Evolutionary conservation across 1,140 invertebrate genomes (phyloP).

Genomic region (Radopholus similis): DNA sequence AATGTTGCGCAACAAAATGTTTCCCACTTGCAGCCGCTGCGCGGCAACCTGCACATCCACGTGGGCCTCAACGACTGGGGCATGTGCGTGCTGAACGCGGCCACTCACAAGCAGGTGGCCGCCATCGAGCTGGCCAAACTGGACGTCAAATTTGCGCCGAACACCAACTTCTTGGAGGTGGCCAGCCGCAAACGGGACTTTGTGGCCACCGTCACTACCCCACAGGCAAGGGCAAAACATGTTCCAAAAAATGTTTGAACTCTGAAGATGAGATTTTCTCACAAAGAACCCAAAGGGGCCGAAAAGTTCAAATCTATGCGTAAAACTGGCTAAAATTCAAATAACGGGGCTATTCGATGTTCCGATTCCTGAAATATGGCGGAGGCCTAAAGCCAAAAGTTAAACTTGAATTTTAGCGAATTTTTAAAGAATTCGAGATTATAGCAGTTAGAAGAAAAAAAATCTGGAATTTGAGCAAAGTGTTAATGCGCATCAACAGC

Average conservation of each 20-base stretch:
- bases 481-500: too few species aligned
- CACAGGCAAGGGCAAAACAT: conserved; percentile 9
- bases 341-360: too few species aligned
- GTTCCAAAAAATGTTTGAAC: neutral
- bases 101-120: conserved; percentile 37
- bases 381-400: too few species aligned
- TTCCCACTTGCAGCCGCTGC: conserved; percentile 38
- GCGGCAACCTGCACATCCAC: conserved; percentile 22
- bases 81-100: conserved; percentile 27
- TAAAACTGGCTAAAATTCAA: too few species aligned
- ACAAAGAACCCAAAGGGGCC: too few species aligned
- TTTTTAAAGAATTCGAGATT: neutral
- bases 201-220: conserved; percentile 30
- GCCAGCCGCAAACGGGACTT: conserved; percentile 24
- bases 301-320: too few species aligned
- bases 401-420: neutral
- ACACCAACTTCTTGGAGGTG: conserved; percentile 31
- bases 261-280: neutral
- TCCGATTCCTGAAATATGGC: too few species aligned
- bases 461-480: too few species aligned
- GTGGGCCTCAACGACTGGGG: conserved; percentile 41
- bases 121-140: conserved; percentile 34
- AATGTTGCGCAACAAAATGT: conserved; percentile 3
- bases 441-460: too few species aligned
- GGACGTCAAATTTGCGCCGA: conserved; percentile 35